Percentiles rank a stretch among this genome's conserved stretches.
These are phyloP conservation scores for Laspeyria flexula DNA, from an alignment of 2,888 invertebrate species.

Conservation along the genomic window DNA sequence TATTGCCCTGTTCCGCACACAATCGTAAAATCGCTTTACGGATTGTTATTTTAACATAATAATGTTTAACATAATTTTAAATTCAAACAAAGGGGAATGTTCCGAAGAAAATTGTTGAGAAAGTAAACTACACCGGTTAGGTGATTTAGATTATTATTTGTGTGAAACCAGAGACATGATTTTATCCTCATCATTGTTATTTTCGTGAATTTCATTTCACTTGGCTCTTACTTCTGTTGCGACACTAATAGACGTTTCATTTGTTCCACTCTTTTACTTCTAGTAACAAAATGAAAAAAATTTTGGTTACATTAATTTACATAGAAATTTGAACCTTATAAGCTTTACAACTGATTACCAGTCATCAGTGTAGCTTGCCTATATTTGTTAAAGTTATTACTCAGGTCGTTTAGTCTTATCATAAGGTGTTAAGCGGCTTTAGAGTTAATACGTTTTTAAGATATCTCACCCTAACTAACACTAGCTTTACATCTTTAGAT, in stretches of 20 bases:
- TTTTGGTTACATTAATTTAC: neutral
- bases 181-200: constrained; percentile 37
- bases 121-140: constrained; percentile 40
- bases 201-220: constrained; percentile 34
- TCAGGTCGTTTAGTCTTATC: no score
- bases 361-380: no score
- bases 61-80: constrained; percentile 60
- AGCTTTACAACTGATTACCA: no score
- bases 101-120: constrained; percentile 46
- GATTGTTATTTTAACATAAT: constrained; percentile 56
- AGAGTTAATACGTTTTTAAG: no score
- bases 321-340: neutral
- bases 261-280: constrained; percentile 13
- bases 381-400: no score
- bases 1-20: constrained; percentile 52
- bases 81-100: constrained; percentile 47
- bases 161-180: constrained; percentile 39
- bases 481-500: no score
- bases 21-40: constrained; percentile 63
- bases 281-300: neutral
- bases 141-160: constrained; percentile 36
- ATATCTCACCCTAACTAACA: no score
- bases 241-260: constrained; percentile 37
- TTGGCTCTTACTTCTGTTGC: constrained; percentile 18
- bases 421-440: no score